Evolutionary conservation across 2,113 vertebrate species (phyloP), one percentile per base, ranked within the genome.

Genomic region (Pavo muticus): DNA sequence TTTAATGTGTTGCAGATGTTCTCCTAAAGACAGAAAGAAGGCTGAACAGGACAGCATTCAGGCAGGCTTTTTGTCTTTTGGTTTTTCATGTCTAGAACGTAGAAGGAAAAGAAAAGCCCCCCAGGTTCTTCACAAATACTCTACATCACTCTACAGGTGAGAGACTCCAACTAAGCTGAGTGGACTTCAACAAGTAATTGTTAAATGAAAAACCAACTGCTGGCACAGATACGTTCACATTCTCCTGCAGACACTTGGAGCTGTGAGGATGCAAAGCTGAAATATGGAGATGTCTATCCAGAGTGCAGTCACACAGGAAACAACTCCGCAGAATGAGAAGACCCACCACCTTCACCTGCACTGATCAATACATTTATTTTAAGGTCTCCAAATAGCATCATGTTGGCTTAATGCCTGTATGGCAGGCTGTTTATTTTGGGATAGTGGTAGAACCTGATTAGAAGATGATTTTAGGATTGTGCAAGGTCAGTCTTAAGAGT

Each of bases 251-350:
- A 27, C 40, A 6, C 2, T 9, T 65, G 52, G 32, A 35, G 30
- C 15, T 56, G n/a, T 84, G 35, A 67, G 59, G 60, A 32, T 88
- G 35, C 72, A 63, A 85, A 94, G 21, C n/a, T 3, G 3, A 70
- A 83, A 48, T 0, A 0, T 19, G 67, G 29, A 4, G 11, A 18
- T 13, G 45, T 0, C 0, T 56, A 40, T 5, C 60, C 12, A 59
- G 29, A 74, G 64, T 75, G 64, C 30, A 69, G 19, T 75, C 52
- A 11, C 21, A 65, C 6, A 3, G n/a, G 32, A 8, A 83, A 47
- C 21, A 57, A 69, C 10, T 9, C 45, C 0, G 1, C 17, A 40
- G 57, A 69, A 75, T 5, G 0, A 45, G 67, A 60, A 73, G 24
- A 7, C 0, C 18, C 23, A 7, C 14, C 15, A 5, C n/a, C 11